A percentile compares a stretch with the other conserved stretches of the same genome.
Evolutionary conservation across 1,140 invertebrate genomes (phyloP).

Genomic region (Apis dorsata): DNA sequence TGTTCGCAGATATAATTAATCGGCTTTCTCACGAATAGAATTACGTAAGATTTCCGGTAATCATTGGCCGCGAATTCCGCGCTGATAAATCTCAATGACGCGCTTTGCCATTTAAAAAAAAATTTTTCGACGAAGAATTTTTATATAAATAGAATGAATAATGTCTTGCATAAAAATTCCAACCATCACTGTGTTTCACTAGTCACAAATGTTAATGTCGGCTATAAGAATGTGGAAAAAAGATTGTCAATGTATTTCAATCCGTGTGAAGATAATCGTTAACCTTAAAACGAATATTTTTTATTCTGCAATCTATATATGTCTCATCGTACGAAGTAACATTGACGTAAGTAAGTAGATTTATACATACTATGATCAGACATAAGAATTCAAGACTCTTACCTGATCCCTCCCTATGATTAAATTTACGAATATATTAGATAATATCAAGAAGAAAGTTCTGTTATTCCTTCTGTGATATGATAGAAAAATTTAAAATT

Average conservation of each 20-base stretch:
- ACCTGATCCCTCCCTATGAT: too few relatives aligned
- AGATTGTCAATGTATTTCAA: not conserved
- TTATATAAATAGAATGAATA: slow-evolving; percentile 8
- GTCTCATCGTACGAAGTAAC: too few relatives aligned
- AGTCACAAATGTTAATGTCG: not conserved
- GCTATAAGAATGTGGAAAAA: not conserved
- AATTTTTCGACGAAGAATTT: not conserved
- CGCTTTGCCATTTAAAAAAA: slow-evolving; percentile 43
- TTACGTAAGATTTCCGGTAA: slow-evolving; percentile 45
- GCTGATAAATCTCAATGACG: slow-evolving; percentile 38
- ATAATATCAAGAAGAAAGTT: too few relatives aligned
- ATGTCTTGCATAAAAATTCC: not conserved
- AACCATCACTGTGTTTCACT: not conserved
- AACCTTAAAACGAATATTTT: not conserved
- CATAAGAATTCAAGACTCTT: not conserved
- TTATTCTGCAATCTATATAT: not conserved
- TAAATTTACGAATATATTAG: too few relatives aligned
- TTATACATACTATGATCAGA: not conserved
- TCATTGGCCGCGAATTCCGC: slow-evolving; percentile 33
- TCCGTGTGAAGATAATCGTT: not conserved
- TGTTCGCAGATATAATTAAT: slow-evolving; percentile 1
- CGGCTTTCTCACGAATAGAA: slow-evolving; percentile 15
- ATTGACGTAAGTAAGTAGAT: not conserved
- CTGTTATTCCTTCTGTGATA: too few relatives aligned
- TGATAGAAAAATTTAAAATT: too few relatives aligned